A percentile compares a stretch with the other conserved stretches of the same genome.
phyloP scores from a whole-genome alignment of 2,888 invertebrate species.

The Drosophila limbata region DNA sequence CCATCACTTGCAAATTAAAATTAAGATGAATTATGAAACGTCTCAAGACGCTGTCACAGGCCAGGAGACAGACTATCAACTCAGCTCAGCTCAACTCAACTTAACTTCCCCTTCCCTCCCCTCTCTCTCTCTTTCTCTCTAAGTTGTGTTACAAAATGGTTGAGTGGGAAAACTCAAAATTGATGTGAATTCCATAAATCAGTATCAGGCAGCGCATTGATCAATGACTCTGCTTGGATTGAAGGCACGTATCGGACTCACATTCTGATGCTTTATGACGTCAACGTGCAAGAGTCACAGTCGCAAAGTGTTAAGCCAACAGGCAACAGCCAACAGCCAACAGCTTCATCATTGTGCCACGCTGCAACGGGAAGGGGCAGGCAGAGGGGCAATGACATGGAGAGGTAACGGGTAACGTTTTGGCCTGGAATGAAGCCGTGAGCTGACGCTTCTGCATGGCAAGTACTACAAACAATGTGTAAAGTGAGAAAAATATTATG shows the following conservation, averaged over 20 bases:
- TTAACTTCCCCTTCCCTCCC: neutral
- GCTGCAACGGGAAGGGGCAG: neutral
- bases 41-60: constrained; percentile 66
- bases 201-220: constrained; percentile 69
- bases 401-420: constrained; percentile 35
- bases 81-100: constrained; percentile 21
- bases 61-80: constrained; percentile 60
- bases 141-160: constrained; percentile 38
- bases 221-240: constrained; percentile 73
- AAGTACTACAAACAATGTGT: constrained; percentile 70
- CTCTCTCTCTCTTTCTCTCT: neutral
- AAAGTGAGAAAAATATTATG: constrained; percentile 57
- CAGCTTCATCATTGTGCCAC: constrained; percentile 67
- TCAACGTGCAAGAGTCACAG: constrained; percentile 61
- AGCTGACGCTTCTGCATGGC: constrained; percentile 51
- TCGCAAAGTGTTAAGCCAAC: constrained; percentile 64
- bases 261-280: constrained; percentile 58
- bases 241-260: constrained; percentile 72
- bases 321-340: constrained; percentile 58
- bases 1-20: constrained; percentile 79
- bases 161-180: constrained; percentile 69
- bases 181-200: constrained; percentile 78
- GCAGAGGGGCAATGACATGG: neutral
- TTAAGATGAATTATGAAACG: constrained; percentile 78
- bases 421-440: constrained; percentile 57